Evolutionary conservation across 1,140 invertebrate species (phyloP), one percentile per base, ranked within the genome.

Genomic region (Belonocnema kinseyi): DNA sequence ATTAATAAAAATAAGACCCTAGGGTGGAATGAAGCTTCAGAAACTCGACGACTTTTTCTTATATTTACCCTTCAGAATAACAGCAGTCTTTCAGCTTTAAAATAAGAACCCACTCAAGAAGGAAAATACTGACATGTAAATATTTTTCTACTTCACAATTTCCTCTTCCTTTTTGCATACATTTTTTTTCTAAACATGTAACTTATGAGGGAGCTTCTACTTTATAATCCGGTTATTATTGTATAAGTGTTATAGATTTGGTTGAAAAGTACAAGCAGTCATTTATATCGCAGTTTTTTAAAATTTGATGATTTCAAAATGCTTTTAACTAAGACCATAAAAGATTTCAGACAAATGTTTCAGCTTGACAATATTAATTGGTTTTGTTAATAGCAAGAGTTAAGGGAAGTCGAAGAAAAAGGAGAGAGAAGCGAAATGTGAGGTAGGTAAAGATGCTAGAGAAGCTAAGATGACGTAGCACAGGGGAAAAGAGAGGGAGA

Each of bases 1-100:
- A 83, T 83, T 81, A 81, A 79, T 83, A 80, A 72, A 77, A 79
- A 75, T 76, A 73, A 77, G 50, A 40, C 8, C 50, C 61, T n/a
- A 74, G 61, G 71, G 50, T 33, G 53, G 72, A 66, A 19, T 11
- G 26, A 77, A 77, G 78, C 66, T 70, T 50, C 80, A 74, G 26
- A 75, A 77, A 77, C 72, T 56, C 40, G 26, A 74, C 73, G 72
- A 78, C 50, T 77, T 17, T 16, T 17, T 40, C 72, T 75, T 74
- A 72, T 74, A 8, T 50, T 61, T 73, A 73, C 53, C 5, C 46
- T 51, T 66, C 14, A 21, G 26, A 66, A 66, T 66, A 66, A 66
- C 14, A 66, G 61, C 33, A 66, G 61, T 66, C 61, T 66, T 40
- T 66, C 61, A 40, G 61, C 4, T 21, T 46, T 66, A 66, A 66